phyloP scores from a whole-genome alignment of 2,888 invertebrate species.

The Theretra japonica region DNA sequence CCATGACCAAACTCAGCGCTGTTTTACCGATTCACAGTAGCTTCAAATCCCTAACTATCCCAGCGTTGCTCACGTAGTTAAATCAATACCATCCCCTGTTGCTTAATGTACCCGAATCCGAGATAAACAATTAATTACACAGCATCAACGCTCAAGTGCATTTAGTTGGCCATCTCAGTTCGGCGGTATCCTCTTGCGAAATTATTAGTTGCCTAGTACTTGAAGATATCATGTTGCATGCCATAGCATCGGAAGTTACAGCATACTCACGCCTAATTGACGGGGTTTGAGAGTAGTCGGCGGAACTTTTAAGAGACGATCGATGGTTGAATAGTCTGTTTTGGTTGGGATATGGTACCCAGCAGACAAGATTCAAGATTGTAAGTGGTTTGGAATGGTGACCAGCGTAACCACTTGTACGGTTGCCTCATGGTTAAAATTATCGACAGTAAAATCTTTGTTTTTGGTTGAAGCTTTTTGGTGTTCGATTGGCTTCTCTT shows the following conservation, averaged over 20 bases:
- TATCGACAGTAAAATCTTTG: no score
- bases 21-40: no score
- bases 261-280: not conserved
- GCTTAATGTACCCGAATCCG: not conserved
- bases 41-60: not conserved
- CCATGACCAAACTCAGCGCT: no score
- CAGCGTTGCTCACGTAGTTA: not conserved
- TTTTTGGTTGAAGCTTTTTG: no score
- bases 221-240: slow-evolving; percentile 32
- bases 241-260: not conserved
- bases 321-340: no score
- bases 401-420: no score
- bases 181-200: slow-evolving; percentile 39
- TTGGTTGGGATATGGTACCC: no score
- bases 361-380: no score
- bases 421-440: no score
- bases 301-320: no score
- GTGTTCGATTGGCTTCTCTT: no score
- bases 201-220: slow-evolving; percentile 48
- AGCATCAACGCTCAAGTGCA: slow-evolving; percentile 14
- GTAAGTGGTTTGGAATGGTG: no score
- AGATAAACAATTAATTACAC: slow-evolving; percentile 30
- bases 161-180: slow-evolving; percentile 33
- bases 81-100: not conserved
- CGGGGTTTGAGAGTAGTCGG: not conserved